Conservation (phyloP, 2,888 invertebrate genomes). For the Octodonta nipae region DNA sequence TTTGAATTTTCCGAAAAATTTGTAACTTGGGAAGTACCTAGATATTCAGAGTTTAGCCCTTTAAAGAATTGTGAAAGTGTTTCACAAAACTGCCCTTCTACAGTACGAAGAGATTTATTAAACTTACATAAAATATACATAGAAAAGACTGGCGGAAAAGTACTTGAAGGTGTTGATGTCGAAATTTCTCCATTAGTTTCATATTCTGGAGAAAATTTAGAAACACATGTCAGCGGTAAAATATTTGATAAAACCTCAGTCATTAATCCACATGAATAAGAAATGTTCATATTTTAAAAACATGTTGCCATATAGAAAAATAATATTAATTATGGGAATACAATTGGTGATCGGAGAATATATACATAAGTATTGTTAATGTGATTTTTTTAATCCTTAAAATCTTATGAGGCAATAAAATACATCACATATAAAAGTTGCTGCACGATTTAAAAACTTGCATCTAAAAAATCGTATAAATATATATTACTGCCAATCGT, state of each 20-base stretch:
- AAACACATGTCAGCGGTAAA: constrained; percentile 15
- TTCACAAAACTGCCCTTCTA: constrained; percentile 80
- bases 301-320: too few relatives aligned
- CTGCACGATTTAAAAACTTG: too few relatives aligned
- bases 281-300: too few relatives aligned
- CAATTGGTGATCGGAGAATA: too few relatives aligned
- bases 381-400: too few relatives aligned
- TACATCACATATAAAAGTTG: too few relatives aligned
- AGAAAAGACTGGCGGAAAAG: constrained; percentile 63
- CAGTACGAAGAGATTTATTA: constrained; percentile 65
- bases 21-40: constrained; percentile 82
- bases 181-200: constrained; percentile 86
- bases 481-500: too few relatives aligned
- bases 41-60: constrained; percentile 91
- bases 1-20: constrained; percentile 76
- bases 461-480: too few relatives aligned
- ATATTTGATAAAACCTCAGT: constrained; percentile 16
- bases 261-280: too few relatives aligned
- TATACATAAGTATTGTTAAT: too few relatives aligned
- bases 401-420: too few relatives aligned
- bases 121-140: constrained; percentile 67
- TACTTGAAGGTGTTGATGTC: constrained; percentile 46
- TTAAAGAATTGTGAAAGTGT: constrained; percentile 83
- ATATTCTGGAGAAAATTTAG: constrained; percentile 77
- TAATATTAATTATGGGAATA: too few relatives aligned